These are phyloP conservation scores for Calameuta pallipes DNA, from an alignment of 2,888 invertebrate genomes.

Conservation along the genomic window DNA sequence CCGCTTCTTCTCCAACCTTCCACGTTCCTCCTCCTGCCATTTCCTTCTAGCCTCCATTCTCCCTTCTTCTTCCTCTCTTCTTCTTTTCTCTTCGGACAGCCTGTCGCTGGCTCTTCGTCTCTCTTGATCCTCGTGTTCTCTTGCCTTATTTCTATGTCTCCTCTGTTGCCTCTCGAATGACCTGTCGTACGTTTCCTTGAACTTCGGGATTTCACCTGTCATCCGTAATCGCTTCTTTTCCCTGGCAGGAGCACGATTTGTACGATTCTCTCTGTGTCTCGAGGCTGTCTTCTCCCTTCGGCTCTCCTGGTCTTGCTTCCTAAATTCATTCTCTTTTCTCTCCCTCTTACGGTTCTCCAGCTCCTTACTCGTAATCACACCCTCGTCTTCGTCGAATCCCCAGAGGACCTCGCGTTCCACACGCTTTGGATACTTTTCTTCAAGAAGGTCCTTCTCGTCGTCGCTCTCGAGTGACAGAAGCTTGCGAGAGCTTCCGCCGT, in stretches of 20 bases:
- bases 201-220: slow-evolving; percentile 26
- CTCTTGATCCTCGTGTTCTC: slow-evolving; percentile 12
- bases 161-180: slow-evolving; percentile 22
- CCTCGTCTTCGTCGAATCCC: slow-evolving; percentile 57
- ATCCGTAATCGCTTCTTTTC: neutral
- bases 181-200: slow-evolving; percentile 32
- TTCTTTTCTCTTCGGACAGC: slow-evolving; percentile 28
- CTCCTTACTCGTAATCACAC: slow-evolving; percentile 39
- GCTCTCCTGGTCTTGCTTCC: slow-evolving; percentile 11
- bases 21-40: slow-evolving; percentile 10
- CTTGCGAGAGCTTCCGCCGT: slow-evolving; percentile 27
- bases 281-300: neutral
- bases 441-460: slow-evolving; percentile 1
- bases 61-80: slow-evolving; percentile 12
- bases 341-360: slow-evolving; percentile 1
- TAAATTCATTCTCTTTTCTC: slow-evolving; percentile 10
- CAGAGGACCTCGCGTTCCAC: slow-evolving; percentile 35
- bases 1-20: slow-evolving; percentile 20
- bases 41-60: slow-evolving; percentile 9
- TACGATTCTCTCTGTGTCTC: neutral
- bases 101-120: slow-evolving; percentile 17
- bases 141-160: neutral
- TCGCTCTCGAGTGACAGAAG: slow-evolving; percentile 32
- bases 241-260: neutral
- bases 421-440: slow-evolving; percentile 10